A percentile compares a stretch with the other conserved stretches of the same genome.
These are phyloP conservation scores for Geothlypis trichas DNA, from an alignment of 2,113 vertebrate genomes.

Conservation along the genomic window DNA sequence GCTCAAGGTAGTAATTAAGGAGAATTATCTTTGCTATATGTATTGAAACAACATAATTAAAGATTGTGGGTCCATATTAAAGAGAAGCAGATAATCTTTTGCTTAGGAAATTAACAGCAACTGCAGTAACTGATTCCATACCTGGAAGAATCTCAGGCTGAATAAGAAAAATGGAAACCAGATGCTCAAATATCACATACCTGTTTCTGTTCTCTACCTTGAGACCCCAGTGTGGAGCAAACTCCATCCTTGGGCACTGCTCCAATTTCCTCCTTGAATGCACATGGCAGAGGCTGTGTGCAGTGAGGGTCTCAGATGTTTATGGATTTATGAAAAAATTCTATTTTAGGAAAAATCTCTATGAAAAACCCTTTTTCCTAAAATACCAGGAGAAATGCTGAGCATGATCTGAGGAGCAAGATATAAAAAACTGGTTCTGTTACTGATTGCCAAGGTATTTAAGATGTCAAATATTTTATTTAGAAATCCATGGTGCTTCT, in stretches of 20 bases:
- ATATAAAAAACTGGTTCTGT: not conserved
- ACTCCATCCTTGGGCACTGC: not conserved
- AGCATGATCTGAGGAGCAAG: not conserved
- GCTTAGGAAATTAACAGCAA: conserved; percentile 29
- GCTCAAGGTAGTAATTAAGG: conserved; percentile 36
- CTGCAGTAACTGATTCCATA: not conserved
- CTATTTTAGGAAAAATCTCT: not conserved
- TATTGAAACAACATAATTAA: conserved; percentile 47
- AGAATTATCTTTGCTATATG: conserved; percentile 33
- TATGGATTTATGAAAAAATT: not conserved
- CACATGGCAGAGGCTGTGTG: not conserved
- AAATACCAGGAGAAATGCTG: not conserved
- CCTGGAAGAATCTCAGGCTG: not conserved
- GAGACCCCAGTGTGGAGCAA: not conserved
- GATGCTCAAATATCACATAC: not conserved
- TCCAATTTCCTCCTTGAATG: not conserved
- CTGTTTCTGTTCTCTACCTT: not conserved
- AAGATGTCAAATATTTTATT: not conserved
- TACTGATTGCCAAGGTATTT: not conserved
- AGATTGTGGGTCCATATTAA: conserved; percentile 34
- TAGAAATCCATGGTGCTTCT: not conserved
- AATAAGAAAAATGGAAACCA: not conserved
- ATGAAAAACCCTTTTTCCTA: not conserved
- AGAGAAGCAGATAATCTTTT: not conserved
- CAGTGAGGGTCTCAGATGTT: not conserved